Evolutionary conservation across 2,113 vertebrate species (phyloP).

Genomic region (Ranitomeya imitator): DNA sequence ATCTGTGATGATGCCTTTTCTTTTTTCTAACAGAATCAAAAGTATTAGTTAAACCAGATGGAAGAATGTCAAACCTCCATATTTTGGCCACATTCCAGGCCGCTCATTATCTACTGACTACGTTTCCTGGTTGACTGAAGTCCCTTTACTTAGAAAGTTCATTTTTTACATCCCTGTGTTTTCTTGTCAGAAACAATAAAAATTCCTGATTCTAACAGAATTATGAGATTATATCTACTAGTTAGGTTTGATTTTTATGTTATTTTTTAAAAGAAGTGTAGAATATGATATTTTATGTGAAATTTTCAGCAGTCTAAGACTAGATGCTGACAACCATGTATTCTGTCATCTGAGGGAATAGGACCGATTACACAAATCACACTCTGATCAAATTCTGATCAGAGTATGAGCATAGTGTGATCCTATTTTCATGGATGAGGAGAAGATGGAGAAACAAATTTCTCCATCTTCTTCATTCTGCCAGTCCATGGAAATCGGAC

Average conservation of each 20-base stretch:
- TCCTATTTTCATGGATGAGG: too few species aligned
- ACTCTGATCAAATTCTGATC: too few species aligned
- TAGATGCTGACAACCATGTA: too few species aligned
- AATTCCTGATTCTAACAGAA: slow-evolving; percentile 40
- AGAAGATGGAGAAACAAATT: too few species aligned
- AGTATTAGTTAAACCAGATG: slow-evolving; percentile 57
- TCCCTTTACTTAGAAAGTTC: slow-evolving; percentile 58
- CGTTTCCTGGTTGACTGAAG: slow-evolving; percentile 58
- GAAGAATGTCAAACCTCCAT: slow-evolving; percentile 59
- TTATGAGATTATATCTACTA: slow-evolving; percentile 3
- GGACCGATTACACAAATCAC: too few species aligned
- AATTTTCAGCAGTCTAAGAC: too few species aligned
- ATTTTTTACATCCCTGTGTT: slow-evolving; percentile 51
- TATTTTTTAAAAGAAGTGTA: too few species aligned
- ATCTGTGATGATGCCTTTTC: slow-evolving; percentile 44
- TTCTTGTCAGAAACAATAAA: slow-evolving; percentile 52
- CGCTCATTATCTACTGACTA: slow-evolving; percentile 61
- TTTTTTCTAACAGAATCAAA: slow-evolving; percentile 57
- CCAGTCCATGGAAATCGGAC: too few species aligned
- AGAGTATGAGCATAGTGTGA: too few species aligned
- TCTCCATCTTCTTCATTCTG: too few species aligned
- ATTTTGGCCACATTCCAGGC: slow-evolving; percentile 61
- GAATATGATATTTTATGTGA: too few species aligned
- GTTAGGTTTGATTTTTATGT: not conserved
- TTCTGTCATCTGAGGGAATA: too few species aligned